Conservation (phyloP, 2,888 invertebrate genomes). For the Hypolimnas misippus region DNA sequence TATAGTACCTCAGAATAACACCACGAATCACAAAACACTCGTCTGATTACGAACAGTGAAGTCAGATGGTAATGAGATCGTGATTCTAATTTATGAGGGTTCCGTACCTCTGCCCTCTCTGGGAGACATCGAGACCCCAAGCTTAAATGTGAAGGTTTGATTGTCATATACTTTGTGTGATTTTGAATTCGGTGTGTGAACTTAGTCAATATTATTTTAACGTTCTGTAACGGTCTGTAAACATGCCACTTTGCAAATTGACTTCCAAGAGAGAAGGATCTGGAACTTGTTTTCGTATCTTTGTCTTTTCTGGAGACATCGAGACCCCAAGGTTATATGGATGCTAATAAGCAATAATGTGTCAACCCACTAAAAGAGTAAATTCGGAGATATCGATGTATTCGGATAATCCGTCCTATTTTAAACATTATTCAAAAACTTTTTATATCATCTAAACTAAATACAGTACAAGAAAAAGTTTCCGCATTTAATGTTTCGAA, state of each 20-base stretch:
- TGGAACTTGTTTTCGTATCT: conserved; percentile 38
- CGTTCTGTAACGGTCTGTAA: too few species aligned
- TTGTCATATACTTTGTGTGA: conserved; percentile 2
- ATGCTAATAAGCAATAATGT: too few species aligned
- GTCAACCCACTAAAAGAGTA: too few species aligned
- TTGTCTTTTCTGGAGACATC: conserved; percentile 34
- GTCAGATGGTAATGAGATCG: conserved; percentile 47
- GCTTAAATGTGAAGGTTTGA: conserved; percentile 26
- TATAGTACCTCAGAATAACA: background rate
- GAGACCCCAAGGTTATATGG: conserved; percentile 26
- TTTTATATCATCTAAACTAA: too few species aligned
- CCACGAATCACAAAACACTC: conserved; percentile 27
- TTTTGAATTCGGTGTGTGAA: background rate
- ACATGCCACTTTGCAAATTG: too few species aligned
- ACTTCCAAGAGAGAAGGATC: too few species aligned
- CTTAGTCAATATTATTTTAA: background rate
- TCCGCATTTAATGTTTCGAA: too few species aligned
- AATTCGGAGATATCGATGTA: too few species aligned
- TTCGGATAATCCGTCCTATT: too few species aligned
- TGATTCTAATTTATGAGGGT: conserved; percentile 49
- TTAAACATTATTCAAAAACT: too few species aligned
- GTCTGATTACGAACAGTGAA: conserved; percentile 38
- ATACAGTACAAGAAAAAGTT: too few species aligned
- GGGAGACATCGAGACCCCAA: conserved; percentile 30
- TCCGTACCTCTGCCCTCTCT: conserved; percentile 37